Percentiles rank a stretch among this genome's conserved stretches.
phyloP scores from a whole-genome alignment of 2,797 vertebrate species.

The Gila robusta region DNA sequence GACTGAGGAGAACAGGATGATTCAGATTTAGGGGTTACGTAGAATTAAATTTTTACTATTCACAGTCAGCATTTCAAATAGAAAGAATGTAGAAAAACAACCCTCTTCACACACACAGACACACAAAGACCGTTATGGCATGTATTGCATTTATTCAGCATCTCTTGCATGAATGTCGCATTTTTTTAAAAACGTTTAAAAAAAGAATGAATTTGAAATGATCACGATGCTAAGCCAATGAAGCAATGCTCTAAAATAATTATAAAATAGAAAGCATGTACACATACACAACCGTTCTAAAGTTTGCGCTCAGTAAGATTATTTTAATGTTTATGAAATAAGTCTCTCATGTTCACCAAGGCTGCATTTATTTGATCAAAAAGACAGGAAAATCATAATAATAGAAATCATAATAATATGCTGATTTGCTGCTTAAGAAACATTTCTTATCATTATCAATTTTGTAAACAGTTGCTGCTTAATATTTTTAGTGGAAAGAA shows the following conservation, averaged over 20 bases:
- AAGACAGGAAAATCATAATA: neutral
- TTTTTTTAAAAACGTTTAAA: neutral
- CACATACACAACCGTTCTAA: neutral
- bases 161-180: too few species aligned
- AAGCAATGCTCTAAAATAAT: neutral
- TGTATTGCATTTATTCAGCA: neutral
- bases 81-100: slow-evolving; percentile 5
- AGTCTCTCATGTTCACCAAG: neutral
- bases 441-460: neutral
- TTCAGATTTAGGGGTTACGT: neutral
- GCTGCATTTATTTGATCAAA: neutral
- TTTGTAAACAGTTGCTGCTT: neutral
- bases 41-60: neutral
- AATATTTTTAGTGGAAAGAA: too few species aligned
- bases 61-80: slow-evolving; percentile 9
- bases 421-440: neutral
- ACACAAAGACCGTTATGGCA: neutral
- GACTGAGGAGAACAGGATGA: neutral
- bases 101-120: neutral
- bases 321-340: neutral
- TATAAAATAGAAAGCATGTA: neutral
- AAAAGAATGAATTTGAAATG: neutral
- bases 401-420: neutral
- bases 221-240: neutral
- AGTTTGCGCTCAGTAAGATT: neutral